Percentiles rank a stretch among this genome's conserved stretches.
phyloP scores from a whole-genome alignment of 2,888 invertebrate genomes.

The Coecobrya sp. region DNA sequence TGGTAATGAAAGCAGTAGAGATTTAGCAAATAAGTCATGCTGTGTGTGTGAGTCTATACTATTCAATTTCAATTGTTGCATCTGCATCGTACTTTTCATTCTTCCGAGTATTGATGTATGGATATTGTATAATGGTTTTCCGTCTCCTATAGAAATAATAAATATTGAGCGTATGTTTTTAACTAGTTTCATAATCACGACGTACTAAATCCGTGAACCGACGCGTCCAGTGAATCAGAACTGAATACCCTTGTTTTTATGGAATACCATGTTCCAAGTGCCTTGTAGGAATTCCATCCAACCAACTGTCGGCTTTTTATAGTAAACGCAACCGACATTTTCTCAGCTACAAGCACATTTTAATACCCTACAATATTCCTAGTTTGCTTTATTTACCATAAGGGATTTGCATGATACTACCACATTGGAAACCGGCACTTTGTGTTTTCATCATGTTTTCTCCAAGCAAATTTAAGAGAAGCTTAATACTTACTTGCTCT shows the following conservation, averaged over 20 bases:
- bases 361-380: conserved; percentile 25
- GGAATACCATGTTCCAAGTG: neutral
- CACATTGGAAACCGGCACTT: conserved; percentile 55
- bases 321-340: neutral
- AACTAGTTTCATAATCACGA: neutral
- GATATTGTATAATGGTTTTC: conserved; percentile 17
- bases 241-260: neutral
- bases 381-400: conserved; percentile 54
- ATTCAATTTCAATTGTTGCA: neutral
- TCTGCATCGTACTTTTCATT: neutral
- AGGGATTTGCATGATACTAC: conserved; percentile 48
- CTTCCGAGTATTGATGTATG: neutral
- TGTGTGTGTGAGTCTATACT: neutral
- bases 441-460: conserved; percentile 11
- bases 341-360: neutral
- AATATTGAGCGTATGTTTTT: neutral
- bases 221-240: neutral
- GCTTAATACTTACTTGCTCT: neutral
- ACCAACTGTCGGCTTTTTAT: neutral
- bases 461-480: conserved; percentile 19
- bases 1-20: neutral
- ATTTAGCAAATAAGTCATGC: neutral
- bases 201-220: neutral
- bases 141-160: neutral
- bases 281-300: neutral